A percentile compares a stretch with the other conserved stretches of the same genome.
phyloP scores from a whole-genome alignment of 2,797 vertebrate species.

The Acanthiza pusilla region DNA sequence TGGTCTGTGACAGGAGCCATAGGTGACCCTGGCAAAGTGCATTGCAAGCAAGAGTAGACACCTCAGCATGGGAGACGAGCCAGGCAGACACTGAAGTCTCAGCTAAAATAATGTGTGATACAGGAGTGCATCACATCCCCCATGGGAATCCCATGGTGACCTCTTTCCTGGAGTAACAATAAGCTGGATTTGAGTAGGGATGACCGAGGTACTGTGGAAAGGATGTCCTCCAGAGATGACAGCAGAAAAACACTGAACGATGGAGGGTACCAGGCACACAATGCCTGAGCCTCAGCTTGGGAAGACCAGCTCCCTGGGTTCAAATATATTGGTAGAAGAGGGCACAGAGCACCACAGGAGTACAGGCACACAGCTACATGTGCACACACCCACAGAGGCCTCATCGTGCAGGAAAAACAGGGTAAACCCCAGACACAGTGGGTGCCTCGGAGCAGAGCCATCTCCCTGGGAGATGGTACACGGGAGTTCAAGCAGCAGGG shows the following conservation, averaged over 20 bases:
- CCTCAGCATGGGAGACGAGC: background rate
- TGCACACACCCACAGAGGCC: background rate
- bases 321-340: background rate
- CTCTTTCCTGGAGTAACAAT: background rate
- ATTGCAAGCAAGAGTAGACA: background rate
- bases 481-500: background rate
- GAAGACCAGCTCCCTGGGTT: background rate
- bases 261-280: background rate
- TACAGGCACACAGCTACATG: background rate
- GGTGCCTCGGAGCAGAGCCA: fast-evolving
- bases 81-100: background rate
- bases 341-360: background rate
- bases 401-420: background rate
- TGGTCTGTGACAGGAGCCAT: background rate
- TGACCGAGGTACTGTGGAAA: background rate
- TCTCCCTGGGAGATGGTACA: fast-evolving
- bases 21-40: background rate
- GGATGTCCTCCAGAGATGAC: background rate
- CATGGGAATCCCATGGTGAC: background rate
- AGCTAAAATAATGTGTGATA: background rate
- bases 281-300: fast-evolving
- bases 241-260: background rate
- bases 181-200: background rate
- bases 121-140: background rate
- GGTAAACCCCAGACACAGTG: fast-evolving